phyloP scores from a whole-genome alignment of 2,888 invertebrate species.

The Ophioninae sp. region DNA sequence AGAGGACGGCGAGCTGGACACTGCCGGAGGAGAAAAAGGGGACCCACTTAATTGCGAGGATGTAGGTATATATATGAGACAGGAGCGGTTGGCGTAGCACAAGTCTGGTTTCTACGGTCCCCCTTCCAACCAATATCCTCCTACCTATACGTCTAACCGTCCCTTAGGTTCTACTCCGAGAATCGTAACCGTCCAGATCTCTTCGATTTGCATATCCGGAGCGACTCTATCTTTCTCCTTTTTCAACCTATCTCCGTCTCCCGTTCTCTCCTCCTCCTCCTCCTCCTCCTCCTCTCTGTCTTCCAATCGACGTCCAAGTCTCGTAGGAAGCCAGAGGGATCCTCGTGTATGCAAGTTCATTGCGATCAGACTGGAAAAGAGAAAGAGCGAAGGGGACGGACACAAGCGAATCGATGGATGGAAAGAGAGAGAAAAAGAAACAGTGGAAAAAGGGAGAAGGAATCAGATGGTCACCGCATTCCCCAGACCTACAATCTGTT shows the following conservation, averaged over 20 bases:
- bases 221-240: constrained; percentile 12
- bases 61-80: constrained; percentile 70
- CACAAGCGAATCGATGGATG: neutral
- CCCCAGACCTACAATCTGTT: constrained; percentile 55
- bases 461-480: constrained; percentile 43
- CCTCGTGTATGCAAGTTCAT: constrained; percentile 10
- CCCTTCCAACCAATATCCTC: constrained; percentile 66
- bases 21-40: constrained; percentile 70
- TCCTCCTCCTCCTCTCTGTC: neutral
- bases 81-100: constrained; percentile 62
- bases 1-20: constrained; percentile 39
- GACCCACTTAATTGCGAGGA: constrained; percentile 78
- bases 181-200: constrained; percentile 67
- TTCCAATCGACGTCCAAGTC: constrained; percentile 7
- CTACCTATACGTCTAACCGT: constrained; percentile 56
- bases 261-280: constrained; percentile 13
- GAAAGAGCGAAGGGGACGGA: neutral
- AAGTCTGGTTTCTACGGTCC: constrained; percentile 58
- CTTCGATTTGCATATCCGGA: constrained; percentile 60
- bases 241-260: constrained; percentile 4
- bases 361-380: constrained; percentile 8
- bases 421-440: constrained; percentile 1
- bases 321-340: constrained; percentile 28
- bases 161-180: constrained; percentile 56
- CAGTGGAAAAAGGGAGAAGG: neutral